phyloP scores from a whole-genome alignment of 2,888 invertebrate species.

The Chrysolina americana region DNA sequence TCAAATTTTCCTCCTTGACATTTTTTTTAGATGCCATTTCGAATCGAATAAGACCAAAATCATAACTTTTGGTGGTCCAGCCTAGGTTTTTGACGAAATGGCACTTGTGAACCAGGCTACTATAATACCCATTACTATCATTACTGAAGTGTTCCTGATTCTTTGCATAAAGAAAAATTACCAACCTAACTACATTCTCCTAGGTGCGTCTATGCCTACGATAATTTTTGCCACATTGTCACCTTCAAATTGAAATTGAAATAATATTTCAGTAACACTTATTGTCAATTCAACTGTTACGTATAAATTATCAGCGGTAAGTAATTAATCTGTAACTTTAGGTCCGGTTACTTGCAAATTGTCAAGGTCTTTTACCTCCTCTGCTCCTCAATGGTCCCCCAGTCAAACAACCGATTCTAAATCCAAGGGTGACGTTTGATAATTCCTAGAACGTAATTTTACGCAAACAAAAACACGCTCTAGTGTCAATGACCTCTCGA shows the following conservation, averaged over 20 bases:
- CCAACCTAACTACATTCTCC: background rate
- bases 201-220: background rate
- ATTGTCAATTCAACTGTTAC: background rate
- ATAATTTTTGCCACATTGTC: background rate
- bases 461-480: slow-evolving; percentile 42
- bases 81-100: too few species aligned
- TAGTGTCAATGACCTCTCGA: slow-evolving; percentile 39
- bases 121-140: too few species aligned
- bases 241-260: background rate
- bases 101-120: too few species aligned
- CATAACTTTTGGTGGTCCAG: too few species aligned
- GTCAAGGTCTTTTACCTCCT: slow-evolving; percentile 43
- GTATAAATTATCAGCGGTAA: background rate
- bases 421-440: slow-evolving; percentile 43
- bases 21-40: too few species aligned
- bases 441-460: slow-evolving; percentile 43
- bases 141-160: background rate
- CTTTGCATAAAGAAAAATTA: background rate
- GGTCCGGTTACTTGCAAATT: slow-evolving; percentile 35
- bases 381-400: slow-evolving; percentile 34
- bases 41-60: too few species aligned
- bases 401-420: slow-evolving; percentile 37
- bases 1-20: too few species aligned
- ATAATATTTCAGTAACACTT: background rate
- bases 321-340: slow-evolving; percentile 4